Evolutionary conservation across 2,888 invertebrate species (phyloP), one percentile per base, ranked within the genome.

Genomic region (Heliconius ismenius): DNA sequence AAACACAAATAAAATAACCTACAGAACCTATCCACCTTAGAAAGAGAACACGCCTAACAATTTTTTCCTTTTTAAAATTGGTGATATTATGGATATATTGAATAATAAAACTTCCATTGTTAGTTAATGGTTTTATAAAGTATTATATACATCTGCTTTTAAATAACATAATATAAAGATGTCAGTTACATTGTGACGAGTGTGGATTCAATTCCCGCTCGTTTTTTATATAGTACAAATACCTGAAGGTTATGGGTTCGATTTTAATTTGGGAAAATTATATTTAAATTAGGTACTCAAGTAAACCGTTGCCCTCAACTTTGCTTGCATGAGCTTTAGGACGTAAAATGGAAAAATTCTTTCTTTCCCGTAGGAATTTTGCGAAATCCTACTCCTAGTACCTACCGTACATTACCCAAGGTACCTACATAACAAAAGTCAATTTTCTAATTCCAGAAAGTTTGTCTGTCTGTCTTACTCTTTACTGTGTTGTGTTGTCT

Each of bases 61-160:
- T 58, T 69, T 64, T 72, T 76, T 36, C n/a, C 43, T 64, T 76
- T 80, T 80, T 78, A 73, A 79, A 81, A 83, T 82, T 80, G 80
- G 78, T 79, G 75, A 79, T 81, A 82, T 82, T 83, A 81, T 80
- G 76, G 73, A 58, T 75, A 76, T 70, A 60, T 70, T 58, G 75
- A 69, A 69, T 49, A 73, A 73, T 78, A 60, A 76, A 76, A 72
- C 76, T 65, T 32, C 74, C 72, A 80, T 80, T 80, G 77, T 79
- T 11, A 58, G 70, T 39, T 74, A 73, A 75, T 79, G 76, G 74
- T 74, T 75, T 78, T 76, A 69, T 63, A 54, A 70, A 73, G 65
- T 54, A 63, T 70, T 76, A 69, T 75, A 63, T 77, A 67, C 72
- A 77, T 67, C 72, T 73, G 72, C 67, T 43, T 39, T 73, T 75